These are phyloP conservation scores for Lepidotrigona ventralis DNA, from an alignment of 1,140 invertebrate species.

Conservation along the genomic window DNA sequence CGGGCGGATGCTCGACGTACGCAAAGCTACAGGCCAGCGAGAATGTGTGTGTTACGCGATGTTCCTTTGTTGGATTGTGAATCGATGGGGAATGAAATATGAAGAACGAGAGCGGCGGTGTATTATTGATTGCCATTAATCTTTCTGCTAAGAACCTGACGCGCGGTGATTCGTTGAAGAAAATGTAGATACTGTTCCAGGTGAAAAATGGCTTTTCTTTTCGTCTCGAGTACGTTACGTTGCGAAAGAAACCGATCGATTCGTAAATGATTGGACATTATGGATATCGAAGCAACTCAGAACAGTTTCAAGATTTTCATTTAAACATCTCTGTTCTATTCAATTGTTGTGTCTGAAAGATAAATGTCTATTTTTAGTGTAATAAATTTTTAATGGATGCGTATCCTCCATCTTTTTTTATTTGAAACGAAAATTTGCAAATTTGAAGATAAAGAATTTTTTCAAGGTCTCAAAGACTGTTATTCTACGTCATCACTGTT, in stretches of 20 bases:
- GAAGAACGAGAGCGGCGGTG: background rate
- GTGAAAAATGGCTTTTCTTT: background rate
- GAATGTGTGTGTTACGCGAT: background rate
- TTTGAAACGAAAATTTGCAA: no score
- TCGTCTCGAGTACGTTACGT: background rate
- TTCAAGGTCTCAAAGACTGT: no score
- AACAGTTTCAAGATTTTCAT: no score
- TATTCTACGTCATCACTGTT: no score
- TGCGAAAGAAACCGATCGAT: background rate
- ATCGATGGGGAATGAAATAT: background rate
- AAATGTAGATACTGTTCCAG: slow-evolving; percentile 25
- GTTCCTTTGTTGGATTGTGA: background rate
- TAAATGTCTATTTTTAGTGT: no score
- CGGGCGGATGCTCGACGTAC: background rate
- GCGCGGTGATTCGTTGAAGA: slow-evolving; percentile 42
- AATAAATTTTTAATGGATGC: no score
- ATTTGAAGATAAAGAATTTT: no score
- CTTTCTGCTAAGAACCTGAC: slow-evolving; percentile 17
- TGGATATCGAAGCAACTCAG: no score
- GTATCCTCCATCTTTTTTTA: no score
- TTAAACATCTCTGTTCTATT: no score
- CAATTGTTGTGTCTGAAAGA: no score
- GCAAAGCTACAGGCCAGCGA: background rate
- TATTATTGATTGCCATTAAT: slow-evolving; percentile 40
- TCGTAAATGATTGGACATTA: no score